Percentiles rank a stretch among this genome's conserved stretches.
These are phyloP conservation scores for honey bee (Apis mellifera) DNA, from an alignment of 1,140 invertebrate species.

Conservation along the genomic window DNA sequence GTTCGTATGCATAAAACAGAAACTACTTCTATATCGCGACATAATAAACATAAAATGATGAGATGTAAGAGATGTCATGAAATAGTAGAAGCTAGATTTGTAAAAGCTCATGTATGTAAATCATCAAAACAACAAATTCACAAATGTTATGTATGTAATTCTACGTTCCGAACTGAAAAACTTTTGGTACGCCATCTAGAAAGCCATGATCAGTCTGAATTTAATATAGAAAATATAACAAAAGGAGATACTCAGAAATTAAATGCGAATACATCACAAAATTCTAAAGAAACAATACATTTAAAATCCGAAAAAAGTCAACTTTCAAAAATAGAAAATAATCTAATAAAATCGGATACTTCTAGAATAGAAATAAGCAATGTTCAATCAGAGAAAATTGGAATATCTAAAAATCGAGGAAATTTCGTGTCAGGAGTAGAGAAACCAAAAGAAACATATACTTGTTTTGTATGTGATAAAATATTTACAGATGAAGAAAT, in stretches of 20 bases:
- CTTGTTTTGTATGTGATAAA: constrained; percentile 79
- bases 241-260: constrained; percentile 42
- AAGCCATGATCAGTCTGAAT: constrained; percentile 59
- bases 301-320: background rate
- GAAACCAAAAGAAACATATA: constrained; percentile 60
- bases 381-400: constrained; percentile 18
- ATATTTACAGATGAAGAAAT: constrained; percentile 75
- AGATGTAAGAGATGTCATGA: constrained; percentile 78
- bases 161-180: constrained; percentile 65
- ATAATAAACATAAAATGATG: constrained; percentile 70
- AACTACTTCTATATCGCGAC: background rate
- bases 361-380: background rate
- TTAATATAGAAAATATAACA: constrained; percentile 54
- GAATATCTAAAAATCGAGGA: background rate
- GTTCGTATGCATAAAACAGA: constrained; percentile 66
- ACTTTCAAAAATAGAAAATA: background rate
- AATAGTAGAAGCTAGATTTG: constrained; percentile 74
- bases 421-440: background rate
- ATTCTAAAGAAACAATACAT: background rate
- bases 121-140: constrained; percentile 47
- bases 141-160: constrained; percentile 70
- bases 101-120: constrained; percentile 74
- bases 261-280: background rate
- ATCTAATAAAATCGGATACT: constrained; percentile 3
- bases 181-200: constrained; percentile 63